Base-by-base conservation (phyloP, 2,797 vertebrate genomes). In the Podarcis lilfordi region DNA sequence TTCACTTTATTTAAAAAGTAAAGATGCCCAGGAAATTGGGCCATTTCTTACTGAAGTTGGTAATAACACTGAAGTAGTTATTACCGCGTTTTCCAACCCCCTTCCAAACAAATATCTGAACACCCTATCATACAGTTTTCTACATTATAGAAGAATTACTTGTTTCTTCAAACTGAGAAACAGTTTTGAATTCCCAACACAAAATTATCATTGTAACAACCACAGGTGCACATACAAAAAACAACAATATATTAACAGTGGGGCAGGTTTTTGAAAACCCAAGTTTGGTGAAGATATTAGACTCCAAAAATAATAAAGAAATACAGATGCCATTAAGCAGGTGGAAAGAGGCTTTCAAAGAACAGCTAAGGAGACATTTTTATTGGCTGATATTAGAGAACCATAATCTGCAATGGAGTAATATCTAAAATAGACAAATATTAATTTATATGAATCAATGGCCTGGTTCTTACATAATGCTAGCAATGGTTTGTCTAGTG, bases 71-170 rank as follows among this genome's bases (percentile, higher is more conserved):
- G 13, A 68, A 25, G 35, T 35, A 59, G 17, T 69, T 78, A 27
- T 69, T 50, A 29, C 19, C 5, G 9, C 74, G 82, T 84, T 92
- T 68, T 87, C 75, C 89, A 72, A 89, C 43, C 82, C 21, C 4
- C 21, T 45, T 50, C 87, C 25, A 69, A 82, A 87, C 0, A 0
- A 17, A 50, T 88, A 92, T 84, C 35, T 43, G 23, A 88, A 90
- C 82, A 55, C 17, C 3, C 83, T n/a, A 91, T 89, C 25, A 91
- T 91, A 91, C 50, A 55, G 50, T 15, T 66, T 43, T 25, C 32
- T 78, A 66, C 19, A 71, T 71, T 69, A 78, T 35, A 71, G 5
- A 88, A 87, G 15, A 76, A 88, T 50, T 55, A 88, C 59, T 81
- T 4, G 25, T 61, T 88, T 68, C n/a, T 82, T 68, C 13, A 77